phyloP scores from a whole-genome alignment of 2,888 invertebrate species.

The Trissolcus brochymenae region DNA sequence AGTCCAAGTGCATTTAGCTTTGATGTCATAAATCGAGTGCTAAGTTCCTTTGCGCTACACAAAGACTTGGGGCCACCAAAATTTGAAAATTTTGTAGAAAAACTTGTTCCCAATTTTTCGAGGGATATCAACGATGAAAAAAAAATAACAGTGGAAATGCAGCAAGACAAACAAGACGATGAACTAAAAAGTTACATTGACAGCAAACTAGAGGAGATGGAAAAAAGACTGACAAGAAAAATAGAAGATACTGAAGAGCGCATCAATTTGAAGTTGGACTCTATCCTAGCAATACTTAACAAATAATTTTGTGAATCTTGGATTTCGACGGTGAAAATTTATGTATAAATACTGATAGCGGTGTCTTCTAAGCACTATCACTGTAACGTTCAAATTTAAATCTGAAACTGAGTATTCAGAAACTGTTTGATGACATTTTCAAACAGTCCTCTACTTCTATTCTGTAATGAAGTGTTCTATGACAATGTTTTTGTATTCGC shows the following conservation, averaged over 20 bases:
- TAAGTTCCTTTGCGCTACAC: constrained; percentile 48
- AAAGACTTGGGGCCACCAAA: constrained; percentile 31
- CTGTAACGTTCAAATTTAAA: too few relatives aligned
- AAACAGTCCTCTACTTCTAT: too few relatives aligned
- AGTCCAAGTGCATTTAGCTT: constrained; percentile 60
- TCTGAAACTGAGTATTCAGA: background rate
- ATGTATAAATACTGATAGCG: too few relatives aligned
- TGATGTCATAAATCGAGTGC: constrained; percentile 64
- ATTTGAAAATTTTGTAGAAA: constrained; percentile 47
- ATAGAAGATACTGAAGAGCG: constrained; percentile 69
- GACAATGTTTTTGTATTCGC: constrained; percentile 5
- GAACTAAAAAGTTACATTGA: constrained; percentile 70
- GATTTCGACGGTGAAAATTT: too few relatives aligned
- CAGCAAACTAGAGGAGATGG: constrained; percentile 69
- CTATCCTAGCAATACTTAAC: constrained; percentile 60
- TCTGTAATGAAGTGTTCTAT: too few relatives aligned
- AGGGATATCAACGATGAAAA: background rate
- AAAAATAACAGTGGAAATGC: constrained; percentile 7
- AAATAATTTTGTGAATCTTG: constrained; percentile 6
- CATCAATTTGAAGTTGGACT: constrained; percentile 72
- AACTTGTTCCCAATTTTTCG: constrained; percentile 35
- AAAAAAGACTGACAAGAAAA: constrained; percentile 67
- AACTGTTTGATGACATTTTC: too few relatives aligned
- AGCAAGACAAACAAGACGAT: constrained; percentile 5
- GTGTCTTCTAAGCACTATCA: too few relatives aligned